Percentiles rank a stretch among this genome's conserved stretches.
These are phyloP conservation scores for Isurus oxyrinchus DNA, from an alignment of 2,113 vertebrate species.

Conservation along the genomic window DNA sequence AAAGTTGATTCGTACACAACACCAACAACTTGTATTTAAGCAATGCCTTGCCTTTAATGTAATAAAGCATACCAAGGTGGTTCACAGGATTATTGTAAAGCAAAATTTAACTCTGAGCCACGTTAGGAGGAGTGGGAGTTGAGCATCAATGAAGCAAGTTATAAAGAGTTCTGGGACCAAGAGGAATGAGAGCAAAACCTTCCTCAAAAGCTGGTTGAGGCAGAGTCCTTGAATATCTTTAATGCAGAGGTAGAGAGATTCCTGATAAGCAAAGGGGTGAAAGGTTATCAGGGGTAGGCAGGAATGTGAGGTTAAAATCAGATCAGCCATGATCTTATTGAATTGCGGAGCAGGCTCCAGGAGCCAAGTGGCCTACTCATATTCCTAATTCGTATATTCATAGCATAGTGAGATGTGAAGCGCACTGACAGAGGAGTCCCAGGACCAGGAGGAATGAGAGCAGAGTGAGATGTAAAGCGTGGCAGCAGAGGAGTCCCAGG, in stretches of 20 bases:
- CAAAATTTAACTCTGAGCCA: not conserved
- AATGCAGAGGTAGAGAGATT: no score
- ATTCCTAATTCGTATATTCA: no score
- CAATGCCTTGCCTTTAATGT: not conserved
- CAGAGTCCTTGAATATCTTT: no score
- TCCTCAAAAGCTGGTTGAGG: no score
- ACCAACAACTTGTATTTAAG: not conserved
- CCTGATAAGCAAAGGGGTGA: no score
- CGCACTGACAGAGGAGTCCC: not conserved
- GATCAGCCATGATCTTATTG: no score
- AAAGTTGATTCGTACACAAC: not conserved
- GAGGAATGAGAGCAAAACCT: no score
- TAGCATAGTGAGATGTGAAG: no score
- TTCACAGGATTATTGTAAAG: not conserved
- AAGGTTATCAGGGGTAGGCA: no score
- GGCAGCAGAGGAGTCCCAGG: not conserved
- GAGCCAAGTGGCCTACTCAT: no score
- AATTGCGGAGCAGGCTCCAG: no score
- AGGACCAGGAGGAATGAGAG: not conserved
- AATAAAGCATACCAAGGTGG: not conserved
- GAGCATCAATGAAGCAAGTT: not conserved
- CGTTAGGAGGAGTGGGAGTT: not conserved
- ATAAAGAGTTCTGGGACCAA: not conserved
- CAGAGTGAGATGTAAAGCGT: not conserved
- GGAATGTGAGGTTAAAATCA: no score